A percentile compares a stretch with the other conserved stretches of the same genome.
phyloP scores from a whole-genome alignment of 2,797 vertebrate genomes.

The Coreius guichenoti region DNA sequence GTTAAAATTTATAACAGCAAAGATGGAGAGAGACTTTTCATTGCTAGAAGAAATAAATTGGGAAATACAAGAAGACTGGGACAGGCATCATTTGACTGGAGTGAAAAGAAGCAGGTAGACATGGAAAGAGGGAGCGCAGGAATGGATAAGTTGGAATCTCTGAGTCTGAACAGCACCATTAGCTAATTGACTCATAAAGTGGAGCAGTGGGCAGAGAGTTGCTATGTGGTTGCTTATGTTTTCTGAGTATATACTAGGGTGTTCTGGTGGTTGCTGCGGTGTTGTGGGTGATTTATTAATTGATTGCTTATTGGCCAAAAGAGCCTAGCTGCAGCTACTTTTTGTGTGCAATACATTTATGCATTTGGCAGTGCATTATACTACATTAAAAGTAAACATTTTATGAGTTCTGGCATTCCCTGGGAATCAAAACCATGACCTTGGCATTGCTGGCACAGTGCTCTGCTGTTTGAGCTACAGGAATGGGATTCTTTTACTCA shows the following conservation, averaged over 20 bases:
- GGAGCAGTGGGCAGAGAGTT: constrained; percentile 15
- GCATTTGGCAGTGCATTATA: background rate
- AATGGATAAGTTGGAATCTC: constrained; percentile 58
- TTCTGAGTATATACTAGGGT: background rate
- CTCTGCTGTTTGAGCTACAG: background rate
- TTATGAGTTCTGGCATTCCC: background rate
- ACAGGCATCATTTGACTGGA: constrained; percentile 15
- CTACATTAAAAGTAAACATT: background rate
- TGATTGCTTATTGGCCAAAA: background rate
- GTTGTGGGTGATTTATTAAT: background rate
- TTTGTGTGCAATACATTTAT: background rate
- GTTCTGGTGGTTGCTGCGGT: background rate
- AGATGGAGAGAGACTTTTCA: constrained; percentile 54
- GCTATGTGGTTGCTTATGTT: background rate
- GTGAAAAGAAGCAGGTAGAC: background rate
- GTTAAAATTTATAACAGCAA: constrained; percentile 33
- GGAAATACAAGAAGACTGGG: constrained; percentile 43
- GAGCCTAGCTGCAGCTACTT: background rate
- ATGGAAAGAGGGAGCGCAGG: constrained; percentile 41
- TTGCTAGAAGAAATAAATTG: constrained; percentile 64
- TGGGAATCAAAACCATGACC: background rate
- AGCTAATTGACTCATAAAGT: constrained; percentile 79
- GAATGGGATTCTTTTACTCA: background rate
- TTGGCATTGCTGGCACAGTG: background rate
- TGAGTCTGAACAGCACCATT: constrained; percentile 70